A percentile compares a stretch with the other conserved stretches of the same genome.
phyloP scores from a whole-genome alignment of 2,113 vertebrate genomes.

The Charina bottae region DNA sequence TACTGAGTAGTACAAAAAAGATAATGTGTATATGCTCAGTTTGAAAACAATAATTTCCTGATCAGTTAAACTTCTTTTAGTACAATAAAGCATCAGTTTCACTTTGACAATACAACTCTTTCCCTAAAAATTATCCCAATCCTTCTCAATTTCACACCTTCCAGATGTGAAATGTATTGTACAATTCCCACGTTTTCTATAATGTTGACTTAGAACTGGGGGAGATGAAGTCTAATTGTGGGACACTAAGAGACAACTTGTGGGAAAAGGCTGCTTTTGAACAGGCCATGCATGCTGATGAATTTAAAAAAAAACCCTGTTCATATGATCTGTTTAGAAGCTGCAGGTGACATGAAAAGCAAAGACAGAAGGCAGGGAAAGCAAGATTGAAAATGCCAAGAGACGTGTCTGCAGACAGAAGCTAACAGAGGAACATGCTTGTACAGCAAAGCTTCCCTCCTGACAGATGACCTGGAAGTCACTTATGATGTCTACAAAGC shows the following conservation, averaged over 20 bases:
- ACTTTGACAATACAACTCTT: not conserved
- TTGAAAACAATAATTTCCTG: too few relatives aligned
- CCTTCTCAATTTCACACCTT: not conserved
- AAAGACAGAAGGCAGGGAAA: not conserved
- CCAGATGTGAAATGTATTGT: not conserved
- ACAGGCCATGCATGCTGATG: not conserved
- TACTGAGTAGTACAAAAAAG: too few relatives aligned
- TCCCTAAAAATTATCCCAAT: not conserved
- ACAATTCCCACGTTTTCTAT: not conserved
- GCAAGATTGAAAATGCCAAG: not conserved
- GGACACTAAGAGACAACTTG: not conserved
- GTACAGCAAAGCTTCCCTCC: not conserved
- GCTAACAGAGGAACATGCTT: not conserved
- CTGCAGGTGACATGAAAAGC: not conserved
- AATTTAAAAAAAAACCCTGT: not conserved
- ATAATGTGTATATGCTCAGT: too few relatives aligned
- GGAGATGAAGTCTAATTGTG: not conserved
- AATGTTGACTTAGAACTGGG: not conserved
- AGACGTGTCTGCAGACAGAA: not conserved
- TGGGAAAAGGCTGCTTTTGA: not conserved
- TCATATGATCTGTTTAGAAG: not conserved
- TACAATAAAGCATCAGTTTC: too few relatives aligned
- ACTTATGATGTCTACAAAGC: not conserved
- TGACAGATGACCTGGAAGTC: not conserved
- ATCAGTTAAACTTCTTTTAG: too few relatives aligned